Conservation (phyloP, 2,888 invertebrate species). For the Mechanitis messenoides region DNA sequence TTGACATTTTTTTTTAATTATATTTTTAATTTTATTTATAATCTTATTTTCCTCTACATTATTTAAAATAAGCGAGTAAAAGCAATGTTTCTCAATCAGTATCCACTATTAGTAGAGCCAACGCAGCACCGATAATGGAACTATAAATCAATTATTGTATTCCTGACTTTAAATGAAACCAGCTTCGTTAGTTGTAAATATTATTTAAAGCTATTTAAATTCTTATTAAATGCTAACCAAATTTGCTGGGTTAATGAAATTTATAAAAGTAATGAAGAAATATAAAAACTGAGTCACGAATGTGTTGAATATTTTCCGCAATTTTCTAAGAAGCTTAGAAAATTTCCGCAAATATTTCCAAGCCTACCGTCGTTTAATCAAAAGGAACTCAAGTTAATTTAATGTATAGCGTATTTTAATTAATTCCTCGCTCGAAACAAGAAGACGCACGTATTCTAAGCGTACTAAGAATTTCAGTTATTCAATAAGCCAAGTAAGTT, state of each 20-base stretch:
- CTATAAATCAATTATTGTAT: slow-evolving; percentile 4
- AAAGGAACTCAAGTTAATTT: slow-evolving; percentile 31
- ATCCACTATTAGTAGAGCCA: background rate
- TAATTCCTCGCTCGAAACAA: slow-evolving; percentile 30
- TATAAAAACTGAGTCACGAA: background rate
- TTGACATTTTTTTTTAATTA: background rate
- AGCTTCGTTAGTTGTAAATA: background rate
- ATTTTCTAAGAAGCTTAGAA: slow-evolving; percentile 21
- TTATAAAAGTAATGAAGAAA: background rate
- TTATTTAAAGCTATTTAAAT: background rate
- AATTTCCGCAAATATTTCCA: slow-evolving; percentile 23
- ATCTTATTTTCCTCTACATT: background rate
- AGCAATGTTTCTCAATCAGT: slow-evolving; percentile 3
- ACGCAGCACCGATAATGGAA: slow-evolving; percentile 2
- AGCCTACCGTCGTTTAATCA: slow-evolving; percentile 24
- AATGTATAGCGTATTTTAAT: slow-evolving; percentile 36
- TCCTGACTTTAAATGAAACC: slow-evolving; percentile 4
- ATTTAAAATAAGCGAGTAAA: background rate
- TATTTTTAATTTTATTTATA: too few relatives aligned
- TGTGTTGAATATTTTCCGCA: slow-evolving; percentile 8
- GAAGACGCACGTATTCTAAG: slow-evolving; percentile 20
- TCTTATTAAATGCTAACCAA: too few relatives aligned
- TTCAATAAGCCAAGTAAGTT: slow-evolving; percentile 17
- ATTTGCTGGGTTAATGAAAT: background rate
- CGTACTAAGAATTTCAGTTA: slow-evolving; percentile 18